phyloP scores from a whole-genome alignment of 2,888 invertebrate genomes.

The Cryptosula pallasiana region DNA sequence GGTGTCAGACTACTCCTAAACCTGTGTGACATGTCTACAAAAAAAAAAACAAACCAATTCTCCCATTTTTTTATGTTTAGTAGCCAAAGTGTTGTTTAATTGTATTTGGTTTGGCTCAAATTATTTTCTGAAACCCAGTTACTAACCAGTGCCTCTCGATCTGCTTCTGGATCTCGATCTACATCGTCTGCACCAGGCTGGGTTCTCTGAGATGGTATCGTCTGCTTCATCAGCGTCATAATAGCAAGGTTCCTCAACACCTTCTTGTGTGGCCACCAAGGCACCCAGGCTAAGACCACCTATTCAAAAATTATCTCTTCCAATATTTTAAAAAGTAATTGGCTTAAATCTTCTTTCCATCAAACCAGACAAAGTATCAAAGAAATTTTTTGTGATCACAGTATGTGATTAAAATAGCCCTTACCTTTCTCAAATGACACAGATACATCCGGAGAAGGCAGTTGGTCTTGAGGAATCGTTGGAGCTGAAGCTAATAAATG shows the following conservation, averaged over 20 bases:
- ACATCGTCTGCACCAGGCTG: constrained; percentile 13
- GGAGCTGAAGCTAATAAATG: constrained; percentile 29
- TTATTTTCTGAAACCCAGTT: no score
- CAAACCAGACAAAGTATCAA: no score
- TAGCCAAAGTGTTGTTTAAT: no score
- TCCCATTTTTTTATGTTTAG: no score
- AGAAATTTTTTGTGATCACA: no score
- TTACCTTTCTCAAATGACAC: constrained; percentile 15
- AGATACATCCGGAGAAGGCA: background rate
- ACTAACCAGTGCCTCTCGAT: background rate
- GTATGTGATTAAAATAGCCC: no score
- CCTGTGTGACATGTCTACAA: background rate
- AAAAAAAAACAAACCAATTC: no score
- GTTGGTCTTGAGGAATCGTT: background rate
- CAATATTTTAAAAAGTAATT: no score
- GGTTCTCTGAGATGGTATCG: background rate
- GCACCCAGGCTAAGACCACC: constrained; percentile 15
- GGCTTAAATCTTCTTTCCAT: no score
- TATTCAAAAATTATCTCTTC: no score
- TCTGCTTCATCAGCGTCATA: constrained; percentile 13
- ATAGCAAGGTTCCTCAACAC: background rate
- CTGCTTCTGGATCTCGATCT: constrained; percentile 18
- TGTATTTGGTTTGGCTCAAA: no score
- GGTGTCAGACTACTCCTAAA: background rate
- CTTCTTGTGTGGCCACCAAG: background rate